These are phyloP conservation scores for Allobates femoralis DNA, from an alignment of 2,797 vertebrate genomes.

Conservation along the genomic window DNA sequence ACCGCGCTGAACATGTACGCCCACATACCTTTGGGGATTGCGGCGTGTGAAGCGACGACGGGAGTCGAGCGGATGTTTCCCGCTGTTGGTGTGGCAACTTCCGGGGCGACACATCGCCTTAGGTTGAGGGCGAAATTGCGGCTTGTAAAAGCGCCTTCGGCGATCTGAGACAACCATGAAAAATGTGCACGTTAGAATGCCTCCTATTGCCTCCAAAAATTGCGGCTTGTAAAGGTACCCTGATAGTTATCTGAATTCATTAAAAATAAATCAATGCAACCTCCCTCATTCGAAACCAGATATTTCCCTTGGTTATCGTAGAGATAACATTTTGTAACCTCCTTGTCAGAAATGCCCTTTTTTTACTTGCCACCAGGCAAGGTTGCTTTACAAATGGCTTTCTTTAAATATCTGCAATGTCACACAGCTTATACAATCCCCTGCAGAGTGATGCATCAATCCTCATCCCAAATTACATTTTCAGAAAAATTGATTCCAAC, in stretches of 20 bases:
- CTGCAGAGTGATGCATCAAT: constrained; percentile 69
- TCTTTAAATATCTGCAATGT: constrained; percentile 76
- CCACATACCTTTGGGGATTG: too few species aligned
- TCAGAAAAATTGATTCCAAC: constrained; percentile 71
- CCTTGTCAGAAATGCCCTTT: constrained; percentile 59
- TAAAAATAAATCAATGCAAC: constrained; percentile 54
- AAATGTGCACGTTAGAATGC: too few species aligned
- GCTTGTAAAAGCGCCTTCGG: too few species aligned
- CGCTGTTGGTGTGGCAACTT: too few species aligned
- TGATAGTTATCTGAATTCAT: constrained; percentile 44
- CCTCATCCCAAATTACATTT: constrained; percentile 75
- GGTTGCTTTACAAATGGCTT: constrained; percentile 67
- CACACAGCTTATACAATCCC: constrained; percentile 73
- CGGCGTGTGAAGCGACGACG: too few species aligned
- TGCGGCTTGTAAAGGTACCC: too few species aligned
- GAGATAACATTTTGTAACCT: constrained; percentile 66
- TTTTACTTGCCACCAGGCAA: constrained; percentile 68
- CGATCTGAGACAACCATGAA: too few species aligned
- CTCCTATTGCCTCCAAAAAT: too few species aligned
- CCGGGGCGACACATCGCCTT: too few species aligned
- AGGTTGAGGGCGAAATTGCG: too few species aligned
- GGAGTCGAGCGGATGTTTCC: too few species aligned
- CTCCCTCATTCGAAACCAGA: constrained; percentile 65
- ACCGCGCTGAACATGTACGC: too few species aligned
- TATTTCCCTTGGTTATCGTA: constrained; percentile 65